A percentile compares a stretch with the other conserved stretches of the same genome.
These are phyloP conservation scores for Gymnocheta viridis DNA, from an alignment of 2,888 invertebrate genomes.

Conservation along the genomic window DNA sequence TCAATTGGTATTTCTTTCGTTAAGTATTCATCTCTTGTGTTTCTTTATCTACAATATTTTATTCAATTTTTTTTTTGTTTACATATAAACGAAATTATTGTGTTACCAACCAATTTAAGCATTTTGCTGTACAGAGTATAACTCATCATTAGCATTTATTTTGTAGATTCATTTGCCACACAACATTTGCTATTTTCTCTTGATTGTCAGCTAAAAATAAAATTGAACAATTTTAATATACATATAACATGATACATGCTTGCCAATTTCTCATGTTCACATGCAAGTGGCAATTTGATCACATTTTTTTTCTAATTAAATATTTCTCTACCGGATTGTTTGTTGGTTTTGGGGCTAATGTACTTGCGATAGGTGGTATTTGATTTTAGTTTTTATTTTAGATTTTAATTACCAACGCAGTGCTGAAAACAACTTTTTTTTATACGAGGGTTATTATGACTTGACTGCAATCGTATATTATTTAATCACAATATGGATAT, in stretches of 20 bases:
- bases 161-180: not conserved
- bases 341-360: slow-evolving; percentile 51
- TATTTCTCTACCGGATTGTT: slow-evolving; percentile 44
- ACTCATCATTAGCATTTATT: slow-evolving; percentile 18
- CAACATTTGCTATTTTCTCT: not conserved
- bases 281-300: slow-evolving; percentile 54
- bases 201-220: slow-evolving; percentile 17
- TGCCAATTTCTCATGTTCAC: not conserved
- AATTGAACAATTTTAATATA: not conserved
- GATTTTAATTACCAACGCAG: slow-evolving; percentile 36
- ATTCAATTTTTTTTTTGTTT: not conserved
- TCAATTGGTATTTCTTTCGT: no score
- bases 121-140: not conserved
- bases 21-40: not conserved
- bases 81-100: slow-evolving; percentile 38
- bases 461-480: no score
- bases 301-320: slow-evolving; percentile 5
- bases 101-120: slow-evolving; percentile 48
- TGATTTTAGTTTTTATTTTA: not conserved
- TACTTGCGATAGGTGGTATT: slow-evolving; percentile 8
- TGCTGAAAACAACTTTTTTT: not conserved
- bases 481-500: no score
- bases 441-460: not conserved
- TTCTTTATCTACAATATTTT: not conserved
- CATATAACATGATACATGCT: not conserved